Percentiles rank a stretch among this genome's conserved stretches.
phyloP scores from a whole-genome alignment of 2,888 invertebrate genomes.

The Masnerella sp. region DNA sequence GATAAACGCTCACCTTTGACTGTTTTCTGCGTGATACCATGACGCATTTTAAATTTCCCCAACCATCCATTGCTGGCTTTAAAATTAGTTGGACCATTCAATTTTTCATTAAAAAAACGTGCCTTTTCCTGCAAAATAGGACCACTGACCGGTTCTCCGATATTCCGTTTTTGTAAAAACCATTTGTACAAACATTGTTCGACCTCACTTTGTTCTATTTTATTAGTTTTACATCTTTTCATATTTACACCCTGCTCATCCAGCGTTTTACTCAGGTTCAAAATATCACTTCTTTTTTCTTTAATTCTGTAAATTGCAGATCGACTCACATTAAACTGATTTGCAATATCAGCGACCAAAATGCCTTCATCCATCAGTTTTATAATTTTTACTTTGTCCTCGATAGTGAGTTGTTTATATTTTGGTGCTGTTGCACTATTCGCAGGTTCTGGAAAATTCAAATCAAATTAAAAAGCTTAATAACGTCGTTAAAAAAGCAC shows the following conservation, averaged over 20 bases:
- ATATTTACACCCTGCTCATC: background rate
- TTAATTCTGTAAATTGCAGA: background rate
- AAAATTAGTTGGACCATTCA: constrained; percentile 3
- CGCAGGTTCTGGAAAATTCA: background rate
- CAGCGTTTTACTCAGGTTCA: background rate
- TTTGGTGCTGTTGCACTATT: background rate
- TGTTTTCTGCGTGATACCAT: constrained; percentile 2
- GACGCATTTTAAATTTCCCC: constrained; percentile 9
- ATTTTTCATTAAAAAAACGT: constrained; percentile 13
- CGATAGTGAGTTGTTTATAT: background rate
- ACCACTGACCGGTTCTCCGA: constrained; percentile 13
- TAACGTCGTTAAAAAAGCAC: background rate
- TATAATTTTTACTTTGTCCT: constrained; percentile 1
- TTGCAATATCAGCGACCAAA: background rate
- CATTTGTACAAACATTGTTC: constrained; percentile 15
- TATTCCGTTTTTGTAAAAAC: constrained; percentile 20
- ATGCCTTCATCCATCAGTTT: background rate
- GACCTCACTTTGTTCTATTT: background rate
- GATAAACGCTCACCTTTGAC: constrained; percentile 19
- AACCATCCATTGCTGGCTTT: constrained; percentile 20
- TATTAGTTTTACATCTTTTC: background rate
- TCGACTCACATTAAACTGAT: constrained; percentile 1
- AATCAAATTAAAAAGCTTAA: background rate
- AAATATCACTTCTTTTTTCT: constrained; percentile 1
- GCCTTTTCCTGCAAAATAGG: constrained; percentile 35